Evolutionary conservation across 2,888 invertebrate genomes (phyloP).

Genomic region (Tribolium freemani): DNA sequence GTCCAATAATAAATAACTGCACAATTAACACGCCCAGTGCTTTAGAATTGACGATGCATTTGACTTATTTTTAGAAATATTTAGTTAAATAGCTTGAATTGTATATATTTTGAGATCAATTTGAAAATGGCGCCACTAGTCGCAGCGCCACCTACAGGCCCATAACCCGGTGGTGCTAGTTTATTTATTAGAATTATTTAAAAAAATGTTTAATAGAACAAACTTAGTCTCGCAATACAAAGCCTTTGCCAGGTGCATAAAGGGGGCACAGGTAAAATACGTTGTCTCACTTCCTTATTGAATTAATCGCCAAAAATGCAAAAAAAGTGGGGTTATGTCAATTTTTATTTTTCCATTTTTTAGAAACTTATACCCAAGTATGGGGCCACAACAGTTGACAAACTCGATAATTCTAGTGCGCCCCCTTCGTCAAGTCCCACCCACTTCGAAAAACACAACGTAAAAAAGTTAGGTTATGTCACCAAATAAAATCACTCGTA

Average conservation of each 20-base stretch:
- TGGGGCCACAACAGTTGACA: neutral
- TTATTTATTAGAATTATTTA: neutral
- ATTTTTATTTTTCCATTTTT: constrained; percentile 21
- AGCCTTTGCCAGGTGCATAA: constrained; percentile 41
- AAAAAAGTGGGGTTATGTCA: constrained; percentile 42
- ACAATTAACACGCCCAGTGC: too few species aligned
- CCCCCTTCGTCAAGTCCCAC: neutral
- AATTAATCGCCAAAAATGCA: neutral
- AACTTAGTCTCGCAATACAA: constrained; percentile 46
- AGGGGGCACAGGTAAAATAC: constrained; percentile 44
- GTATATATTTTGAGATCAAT: neutral
- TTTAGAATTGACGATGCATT: too few species aligned
- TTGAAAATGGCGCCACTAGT: neutral
- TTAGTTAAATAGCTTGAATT: too few species aligned
- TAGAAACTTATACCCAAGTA: constrained; percentile 16
- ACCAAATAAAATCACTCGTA: neutral
- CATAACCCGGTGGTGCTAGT: neutral
- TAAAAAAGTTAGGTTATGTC: neutral
- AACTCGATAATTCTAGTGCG: neutral
- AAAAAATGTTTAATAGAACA: constrained; percentile 37
- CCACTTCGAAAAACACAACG: neutral
- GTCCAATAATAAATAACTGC: too few species aligned
- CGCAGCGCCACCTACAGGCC: neutral
- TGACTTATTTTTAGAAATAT: too few species aligned
- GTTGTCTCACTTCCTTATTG: neutral